Conservation (phyloP, 2,888 invertebrate genomes). For the Drosophila planitibia region DNA sequence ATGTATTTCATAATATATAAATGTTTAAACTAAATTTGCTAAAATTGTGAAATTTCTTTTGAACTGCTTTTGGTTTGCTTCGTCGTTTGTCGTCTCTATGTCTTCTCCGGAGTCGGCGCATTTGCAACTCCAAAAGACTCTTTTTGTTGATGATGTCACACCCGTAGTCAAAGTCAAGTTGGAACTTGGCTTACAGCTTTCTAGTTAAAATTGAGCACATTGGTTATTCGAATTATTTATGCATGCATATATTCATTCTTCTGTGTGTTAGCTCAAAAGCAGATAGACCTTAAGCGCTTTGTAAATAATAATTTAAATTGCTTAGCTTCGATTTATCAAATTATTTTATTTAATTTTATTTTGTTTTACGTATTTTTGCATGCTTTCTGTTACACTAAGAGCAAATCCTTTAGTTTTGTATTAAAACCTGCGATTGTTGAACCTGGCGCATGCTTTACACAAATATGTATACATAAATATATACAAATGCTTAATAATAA, state of each 20-base stretch:
- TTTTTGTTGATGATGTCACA: conserved; percentile 58
- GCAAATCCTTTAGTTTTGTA: conserved; percentile 52
- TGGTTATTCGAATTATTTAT: conserved; percentile 53
- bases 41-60: conserved; percentile 72
- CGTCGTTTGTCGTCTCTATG: conserved; percentile 63
- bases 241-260: conserved; percentile 27
- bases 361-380: conserved; percentile 54
- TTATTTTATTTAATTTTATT: conserved; percentile 31
- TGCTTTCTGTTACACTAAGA: conserved; percentile 58
- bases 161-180: conserved; percentile 56
- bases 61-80: conserved; percentile 81
- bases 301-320: conserved; percentile 57
- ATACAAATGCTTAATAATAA: conserved; percentile 67
- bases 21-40: conserved; percentile 79
- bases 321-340: conserved; percentile 55
- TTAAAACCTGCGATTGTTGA: conserved; percentile 56
- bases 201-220: conserved; percentile 64
- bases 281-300: conserved; percentile 68
- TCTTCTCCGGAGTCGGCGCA: conserved; percentile 21
- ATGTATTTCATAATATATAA: conserved; percentile 67
- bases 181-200: conserved; percentile 35
- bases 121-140: conserved; percentile 50
- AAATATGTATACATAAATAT: conserved; percentile 32
- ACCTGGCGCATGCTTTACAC: conserved; percentile 56
- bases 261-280: conserved; percentile 59